Evolutionary conservation across 2,888 invertebrate species (phyloP), one percentile per base, ranked within the genome.

Genomic region (Caenorhabditis japonica): DNA sequence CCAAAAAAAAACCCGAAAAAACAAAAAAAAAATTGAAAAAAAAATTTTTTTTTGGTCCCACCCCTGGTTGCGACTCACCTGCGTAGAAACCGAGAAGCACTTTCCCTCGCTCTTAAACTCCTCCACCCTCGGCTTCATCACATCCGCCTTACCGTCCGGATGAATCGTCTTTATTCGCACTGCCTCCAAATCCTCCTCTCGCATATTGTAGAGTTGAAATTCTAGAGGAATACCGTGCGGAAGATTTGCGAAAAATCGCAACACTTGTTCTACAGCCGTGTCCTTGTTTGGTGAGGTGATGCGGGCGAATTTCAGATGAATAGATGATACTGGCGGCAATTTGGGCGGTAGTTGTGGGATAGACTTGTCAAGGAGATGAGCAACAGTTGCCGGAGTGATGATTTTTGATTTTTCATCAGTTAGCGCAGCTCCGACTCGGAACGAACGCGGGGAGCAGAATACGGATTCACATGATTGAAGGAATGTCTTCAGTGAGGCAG

Each of bases 231-330:
- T 68, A 12, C 80, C 81, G 21, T 81, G 82, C 13, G 85, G 85
- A 39, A 86, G 71, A 17, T 80, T 82, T 12, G 84, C 76, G 21
- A 79, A 77, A 60, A 85, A 85, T 47, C 74, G 56, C 25, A 80
- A 47, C 10, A 74, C 58, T 8, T 66, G 61, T 21, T 85, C 84
- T 10, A 77, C 49, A 5, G 77, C 77, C 4, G 75, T 49, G 17
- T 84, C 83, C 44, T 72, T 73, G 30, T 75, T 75, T 4, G 85
- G 85, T 17, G 75, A 77, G 0, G 76, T 71, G 23, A 83, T 81
- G 13, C 49, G 30, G 1, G 80, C 82, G 43, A 75, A 72, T 66
- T 80, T 80, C 53, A 80, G 59, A 27, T 61, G 52, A n/a, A 81
- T 46, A 4, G 49, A 60, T 4, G 55, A 33, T 33, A 78, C 51